A percentile compares a stretch with the other conserved stretches of the same genome.
Conservation (phyloP, 2,888 invertebrate genomes). For the Synanthedon tipuliformis region DNA sequence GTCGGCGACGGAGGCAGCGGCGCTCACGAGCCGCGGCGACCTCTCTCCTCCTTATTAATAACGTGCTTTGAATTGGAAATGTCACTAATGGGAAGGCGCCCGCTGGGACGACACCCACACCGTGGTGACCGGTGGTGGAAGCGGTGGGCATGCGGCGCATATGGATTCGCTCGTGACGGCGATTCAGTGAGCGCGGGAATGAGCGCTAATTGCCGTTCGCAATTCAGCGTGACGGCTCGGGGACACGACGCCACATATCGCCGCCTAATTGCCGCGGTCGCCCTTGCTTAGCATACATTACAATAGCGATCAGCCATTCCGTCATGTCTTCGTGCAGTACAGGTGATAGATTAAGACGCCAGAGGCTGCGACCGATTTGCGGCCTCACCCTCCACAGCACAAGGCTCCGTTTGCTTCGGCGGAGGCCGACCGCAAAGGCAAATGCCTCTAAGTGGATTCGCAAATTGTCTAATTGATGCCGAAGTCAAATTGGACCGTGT, state of each 20-base stretch:
- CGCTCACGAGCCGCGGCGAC: conserved; percentile 34
- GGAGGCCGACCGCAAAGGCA: conserved; percentile 5
- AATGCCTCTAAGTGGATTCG: conserved; percentile 33
- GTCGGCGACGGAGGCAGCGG: conserved; percentile 28
- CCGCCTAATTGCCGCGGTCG: conserved; percentile 55
- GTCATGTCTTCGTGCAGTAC: conserved; percentile 34
- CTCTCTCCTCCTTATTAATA: conserved; percentile 58
- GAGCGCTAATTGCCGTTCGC: conserved; percentile 44
- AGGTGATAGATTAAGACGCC: not conserved
- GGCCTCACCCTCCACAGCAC: not conserved
- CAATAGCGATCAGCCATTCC: conserved; percentile 51
- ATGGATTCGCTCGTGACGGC: conserved; percentile 50
- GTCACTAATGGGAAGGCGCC: conserved; percentile 12
- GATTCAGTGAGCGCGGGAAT: conserved; percentile 31
- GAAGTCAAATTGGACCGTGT: conserved; percentile 26
- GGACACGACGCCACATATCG: conserved; percentile 33
- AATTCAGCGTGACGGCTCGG: conserved; percentile 35
- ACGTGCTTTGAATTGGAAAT: conserved; percentile 57
- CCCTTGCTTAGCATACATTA: conserved; percentile 59
- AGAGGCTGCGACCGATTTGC: not conserved
- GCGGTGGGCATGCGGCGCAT: conserved; percentile 15
- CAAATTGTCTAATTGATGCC: conserved; percentile 61
- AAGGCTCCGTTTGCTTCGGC: not conserved
- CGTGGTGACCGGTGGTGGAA: too few species aligned
- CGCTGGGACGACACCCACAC: not conserved